Conservation (phyloP, 2,888 invertebrate genomes). For the Callyntrura sp. region DNA sequence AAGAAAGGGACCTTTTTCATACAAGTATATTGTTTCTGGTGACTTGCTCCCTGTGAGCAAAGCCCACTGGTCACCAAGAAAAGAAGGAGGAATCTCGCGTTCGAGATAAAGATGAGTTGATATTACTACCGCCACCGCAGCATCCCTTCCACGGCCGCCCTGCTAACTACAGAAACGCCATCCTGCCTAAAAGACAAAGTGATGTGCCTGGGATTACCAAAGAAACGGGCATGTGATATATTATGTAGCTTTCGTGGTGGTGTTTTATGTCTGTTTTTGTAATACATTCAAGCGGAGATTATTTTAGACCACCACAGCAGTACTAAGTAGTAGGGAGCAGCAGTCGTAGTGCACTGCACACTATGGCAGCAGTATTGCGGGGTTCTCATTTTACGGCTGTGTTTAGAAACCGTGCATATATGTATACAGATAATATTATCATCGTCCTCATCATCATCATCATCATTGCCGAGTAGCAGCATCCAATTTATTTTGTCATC, state of each 20-base stretch:
- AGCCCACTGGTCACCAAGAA: not conserved
- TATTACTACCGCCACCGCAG: too few relatives aligned
- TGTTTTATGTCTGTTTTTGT: conserved; percentile 29
- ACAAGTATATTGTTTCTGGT: conserved; percentile 13
- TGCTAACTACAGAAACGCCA: not conserved
- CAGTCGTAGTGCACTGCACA: too few relatives aligned
- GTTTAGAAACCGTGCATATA: not conserved
- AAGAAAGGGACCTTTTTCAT: conserved; percentile 29
- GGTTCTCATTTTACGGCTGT: not conserved
- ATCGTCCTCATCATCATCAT: too few relatives aligned
- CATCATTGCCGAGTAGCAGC: conserved; percentile 66
- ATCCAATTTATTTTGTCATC: conserved; percentile 83
- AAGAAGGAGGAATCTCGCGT: not conserved
- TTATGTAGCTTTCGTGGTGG: conserved; percentile 20
- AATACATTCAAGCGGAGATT: conserved; percentile 58
- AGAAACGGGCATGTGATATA: not conserved
- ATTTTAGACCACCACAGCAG: conserved; percentile 14
- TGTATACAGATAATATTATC: conserved; percentile 11
- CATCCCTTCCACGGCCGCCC: too few relatives aligned
- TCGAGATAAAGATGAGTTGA: conserved; percentile 25
- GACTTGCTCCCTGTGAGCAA: not conserved
- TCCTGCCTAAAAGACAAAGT: not conserved
- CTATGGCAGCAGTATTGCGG: not conserved
- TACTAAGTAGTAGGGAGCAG: not conserved
- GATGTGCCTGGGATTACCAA: conserved; percentile 51